Conservation (phyloP, 2,113 vertebrate species). For the Trichomycterus rosablanca region DNA sequence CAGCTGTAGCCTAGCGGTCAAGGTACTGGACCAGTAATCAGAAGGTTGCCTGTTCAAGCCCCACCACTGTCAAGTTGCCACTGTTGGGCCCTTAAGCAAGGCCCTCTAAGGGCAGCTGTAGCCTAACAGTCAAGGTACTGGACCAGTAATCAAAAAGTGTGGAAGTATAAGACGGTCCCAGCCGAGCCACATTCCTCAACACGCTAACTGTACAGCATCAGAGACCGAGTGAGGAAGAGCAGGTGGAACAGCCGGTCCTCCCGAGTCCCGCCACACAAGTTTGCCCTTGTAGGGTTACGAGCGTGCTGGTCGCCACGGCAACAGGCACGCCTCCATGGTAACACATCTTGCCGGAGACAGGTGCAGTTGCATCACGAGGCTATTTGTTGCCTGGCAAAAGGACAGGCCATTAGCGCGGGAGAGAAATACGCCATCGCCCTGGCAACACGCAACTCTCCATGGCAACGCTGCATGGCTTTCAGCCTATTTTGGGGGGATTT, state of each 20-base stretch:
- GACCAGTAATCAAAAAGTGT: slow-evolving; percentile 17
- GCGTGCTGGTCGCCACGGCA: slow-evolving; percentile 75
- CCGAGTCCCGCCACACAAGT: slow-evolving; percentile 57
- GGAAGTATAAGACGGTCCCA: slow-evolving; percentile 12
- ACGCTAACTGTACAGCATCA: neutral
- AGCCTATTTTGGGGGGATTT: slow-evolving; percentile 45
- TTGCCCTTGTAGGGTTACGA: slow-evolving; percentile 76
- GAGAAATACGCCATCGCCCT: slow-evolving; percentile 72
- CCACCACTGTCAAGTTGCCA: no score
- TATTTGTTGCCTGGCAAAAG: slow-evolving; percentile 78
- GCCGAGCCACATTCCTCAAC: slow-evolving; percentile 43
- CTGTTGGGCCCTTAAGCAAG: no score
- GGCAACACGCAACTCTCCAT: slow-evolving; percentile 70
- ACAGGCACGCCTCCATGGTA: slow-evolving; percentile 74
- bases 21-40: no score
- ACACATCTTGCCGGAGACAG: slow-evolving; percentile 70
- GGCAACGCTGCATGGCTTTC: slow-evolving; percentile 66
- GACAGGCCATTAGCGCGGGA: slow-evolving; percentile 72
- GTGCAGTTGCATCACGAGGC: slow-evolving; percentile 77
- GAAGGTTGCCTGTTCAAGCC: no score
- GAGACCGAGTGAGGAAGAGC: slow-evolving; percentile 15
- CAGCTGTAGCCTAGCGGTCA: no score
- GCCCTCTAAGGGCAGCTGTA: no score
- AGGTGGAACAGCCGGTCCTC: slow-evolving; percentile 49
- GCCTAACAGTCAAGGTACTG: neutral